A percentile compares a stretch with the other conserved stretches of the same genome.
Evolutionary conservation across 2,888 invertebrate genomes (phyloP).

Genomic region (Lasius platythorax): DNA sequence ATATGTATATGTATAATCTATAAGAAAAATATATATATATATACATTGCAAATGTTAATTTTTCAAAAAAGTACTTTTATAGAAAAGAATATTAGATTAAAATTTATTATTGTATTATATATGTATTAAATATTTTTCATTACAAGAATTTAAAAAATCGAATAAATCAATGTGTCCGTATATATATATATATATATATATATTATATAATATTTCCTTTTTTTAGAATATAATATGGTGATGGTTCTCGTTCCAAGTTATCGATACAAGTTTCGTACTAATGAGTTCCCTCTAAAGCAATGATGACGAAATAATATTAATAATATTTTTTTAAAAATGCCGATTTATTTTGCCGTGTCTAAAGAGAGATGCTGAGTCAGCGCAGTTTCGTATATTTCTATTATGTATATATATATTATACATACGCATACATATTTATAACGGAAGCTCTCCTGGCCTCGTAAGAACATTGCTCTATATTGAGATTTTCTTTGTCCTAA

Average conservation of each 20-base stretch:
- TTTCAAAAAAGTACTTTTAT: no score
- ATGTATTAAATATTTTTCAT: no score
- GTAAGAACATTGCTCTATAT: conserved; percentile 16
- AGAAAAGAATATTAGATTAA: no score
- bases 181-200: no score
- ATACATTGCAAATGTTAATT: no score
- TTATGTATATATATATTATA: neutral
- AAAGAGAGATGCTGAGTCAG: neutral
- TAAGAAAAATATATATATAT: no score
- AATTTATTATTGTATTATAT: no score
- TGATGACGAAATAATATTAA: neutral
- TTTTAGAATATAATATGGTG: neutral
- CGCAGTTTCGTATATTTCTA: neutral
- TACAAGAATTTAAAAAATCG: no score
- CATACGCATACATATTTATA: neutral
- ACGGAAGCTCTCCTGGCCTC: neutral
- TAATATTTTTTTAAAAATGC: neutral
- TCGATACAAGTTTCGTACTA: neutral
- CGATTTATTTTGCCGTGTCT: neutral
- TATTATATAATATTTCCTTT: no score
- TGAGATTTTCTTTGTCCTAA: conserved; percentile 16
- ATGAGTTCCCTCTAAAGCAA: neutral
- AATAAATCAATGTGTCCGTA: no score
- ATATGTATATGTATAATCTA: no score
- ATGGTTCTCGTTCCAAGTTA: neutral